Evolutionary conservation across 2,888 invertebrate species (phyloP).

Genomic region (Philonicus albiceps): DNA sequence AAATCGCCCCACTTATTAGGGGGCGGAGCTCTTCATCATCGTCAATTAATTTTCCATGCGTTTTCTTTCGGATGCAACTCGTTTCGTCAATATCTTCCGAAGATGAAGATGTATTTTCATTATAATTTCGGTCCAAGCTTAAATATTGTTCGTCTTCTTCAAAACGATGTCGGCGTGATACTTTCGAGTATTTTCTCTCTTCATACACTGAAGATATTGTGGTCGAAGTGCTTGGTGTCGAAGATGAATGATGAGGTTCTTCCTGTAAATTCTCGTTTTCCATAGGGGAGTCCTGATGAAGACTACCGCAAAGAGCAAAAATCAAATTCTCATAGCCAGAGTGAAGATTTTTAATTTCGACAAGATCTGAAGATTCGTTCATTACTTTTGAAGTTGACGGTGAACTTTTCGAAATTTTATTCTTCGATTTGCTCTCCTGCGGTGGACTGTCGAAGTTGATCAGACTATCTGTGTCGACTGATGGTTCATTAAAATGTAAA

Average conservation of each 20-base stretch:
- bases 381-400: background rate
- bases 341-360: background rate
- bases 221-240: background rate
- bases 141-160: constrained; percentile 54
- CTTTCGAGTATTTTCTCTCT: constrained; percentile 45
- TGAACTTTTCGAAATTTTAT: background rate
- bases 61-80: background rate
- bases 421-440: constrained; percentile 51
- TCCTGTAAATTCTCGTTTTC: background rate
- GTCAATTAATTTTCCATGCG: constrained; percentile 47
- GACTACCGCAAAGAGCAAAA: constrained; percentile 60
- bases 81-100: constrained; percentile 34
- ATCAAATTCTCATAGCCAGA: constrained; percentile 55
- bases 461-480: constrained; percentile 54
- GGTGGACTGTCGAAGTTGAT: constrained; percentile 62
- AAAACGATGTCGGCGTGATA: constrained; percentile 37
- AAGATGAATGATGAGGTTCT: background rate
- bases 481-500: constrained; percentile 43
- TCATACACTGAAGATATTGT: constrained; percentile 46
- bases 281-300: constrained; percentile 56
- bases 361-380: background rate
- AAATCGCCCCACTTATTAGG: constrained; percentile 53
- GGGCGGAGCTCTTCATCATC: constrained; percentile 62
- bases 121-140: constrained; percentile 51
- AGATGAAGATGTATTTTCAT: constrained; percentile 53